A percentile compares a stretch with the other conserved stretches of the same genome.
Evolutionary conservation across 1,140 invertebrate species (phyloP).

Genomic region (Cydia pomonella): DNA sequence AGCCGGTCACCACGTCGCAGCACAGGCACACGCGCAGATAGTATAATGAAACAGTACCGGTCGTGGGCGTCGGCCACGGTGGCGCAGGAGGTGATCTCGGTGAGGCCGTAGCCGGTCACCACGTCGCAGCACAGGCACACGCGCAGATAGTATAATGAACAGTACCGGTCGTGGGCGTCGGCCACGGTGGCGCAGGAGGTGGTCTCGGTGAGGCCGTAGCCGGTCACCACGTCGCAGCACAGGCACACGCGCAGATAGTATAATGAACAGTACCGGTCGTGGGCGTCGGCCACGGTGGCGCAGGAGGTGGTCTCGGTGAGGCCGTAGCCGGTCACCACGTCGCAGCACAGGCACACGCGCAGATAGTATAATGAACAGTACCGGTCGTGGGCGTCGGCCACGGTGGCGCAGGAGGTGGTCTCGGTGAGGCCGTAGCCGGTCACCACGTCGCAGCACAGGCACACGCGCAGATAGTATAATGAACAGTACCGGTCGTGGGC

Average conservation of each 20-base stretch:
- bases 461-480: no score
- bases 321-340: constrained; percentile 97
- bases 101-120: constrained; percentile 97
- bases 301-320: constrained; percentile 98
- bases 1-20: constrained; percentile 95
- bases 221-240: constrained; percentile 94
- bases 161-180: constrained; percentile 82
- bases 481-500: constrained; percentile 81
- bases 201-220: constrained; percentile 99
- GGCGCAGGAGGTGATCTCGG: constrained; percentile 97
- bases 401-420: constrained; percentile 95
- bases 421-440: constrained; percentile 99
- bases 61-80: constrained; percentile 90
- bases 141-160: no score
- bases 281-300: constrained; percentile 93
- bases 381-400: constrained; percentile 87
- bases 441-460: constrained; percentile 93
- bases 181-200: constrained; percentile 95
- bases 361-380: no score
- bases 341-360: constrained; percentile 94
- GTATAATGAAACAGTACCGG: no score
- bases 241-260: constrained; percentile 96
- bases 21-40: constrained; percentile 96
- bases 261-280: constrained; percentile 78
- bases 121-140: constrained; percentile 95